Evolutionary conservation across 2,113 vertebrate genomes (phyloP).

Genomic region (Eupsittula cactorum): DNA sequence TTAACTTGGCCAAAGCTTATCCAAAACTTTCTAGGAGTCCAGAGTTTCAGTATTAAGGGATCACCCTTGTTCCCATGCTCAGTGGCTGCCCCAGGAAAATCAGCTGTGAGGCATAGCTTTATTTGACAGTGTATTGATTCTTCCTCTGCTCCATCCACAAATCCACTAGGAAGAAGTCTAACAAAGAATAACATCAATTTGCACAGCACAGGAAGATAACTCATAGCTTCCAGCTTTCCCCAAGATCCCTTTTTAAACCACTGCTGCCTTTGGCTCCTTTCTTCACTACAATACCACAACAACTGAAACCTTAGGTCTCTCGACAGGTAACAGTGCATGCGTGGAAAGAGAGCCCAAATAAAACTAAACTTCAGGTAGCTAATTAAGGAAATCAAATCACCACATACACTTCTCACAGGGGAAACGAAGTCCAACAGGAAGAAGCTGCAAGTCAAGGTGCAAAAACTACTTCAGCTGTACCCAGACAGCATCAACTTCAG

Average conservation of each 20-base stretch:
- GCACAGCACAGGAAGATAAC: neutral
- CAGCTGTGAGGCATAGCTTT: neutral
- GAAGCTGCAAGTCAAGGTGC: neutral
- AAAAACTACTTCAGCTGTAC: neutral
- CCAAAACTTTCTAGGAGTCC: neutral
- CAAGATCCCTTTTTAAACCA: neutral
- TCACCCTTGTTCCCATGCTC: fast-evolving
- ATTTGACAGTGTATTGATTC: neutral
- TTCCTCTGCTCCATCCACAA: fast-evolving
- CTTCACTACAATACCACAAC: neutral
- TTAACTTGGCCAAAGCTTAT: neutral
- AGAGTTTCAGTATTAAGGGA: neutral
- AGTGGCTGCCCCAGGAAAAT: neutral
- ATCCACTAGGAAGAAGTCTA: neutral
- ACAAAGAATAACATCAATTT: neutral
- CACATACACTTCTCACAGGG: neutral
- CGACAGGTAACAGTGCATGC: neutral
- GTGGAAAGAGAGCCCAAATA: neutral
- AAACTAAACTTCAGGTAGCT: neutral
- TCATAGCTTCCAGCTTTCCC: neutral
- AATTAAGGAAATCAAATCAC: neutral
- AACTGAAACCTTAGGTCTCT: neutral
- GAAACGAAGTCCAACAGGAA: neutral
- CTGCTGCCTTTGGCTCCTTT: neutral
- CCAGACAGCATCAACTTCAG: neutral